These are phyloP conservation scores for Drosophila peninsularis DNA, from an alignment of 2,888 invertebrate species.

Conservation along the genomic window DNA sequence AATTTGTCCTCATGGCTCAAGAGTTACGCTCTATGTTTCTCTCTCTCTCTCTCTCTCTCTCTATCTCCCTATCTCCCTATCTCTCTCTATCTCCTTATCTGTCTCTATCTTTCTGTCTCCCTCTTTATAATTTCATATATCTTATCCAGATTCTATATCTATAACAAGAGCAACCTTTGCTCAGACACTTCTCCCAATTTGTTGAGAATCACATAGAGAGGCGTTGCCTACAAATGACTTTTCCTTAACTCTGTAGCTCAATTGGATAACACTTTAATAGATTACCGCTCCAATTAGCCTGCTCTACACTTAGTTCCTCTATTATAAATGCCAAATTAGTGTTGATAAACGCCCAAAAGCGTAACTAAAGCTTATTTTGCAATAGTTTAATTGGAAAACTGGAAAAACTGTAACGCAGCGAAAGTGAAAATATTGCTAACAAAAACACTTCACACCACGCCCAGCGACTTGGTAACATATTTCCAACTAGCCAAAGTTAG, in stretches of 20 bases:
- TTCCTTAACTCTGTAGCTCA: not conserved
- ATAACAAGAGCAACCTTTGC: not conserved
- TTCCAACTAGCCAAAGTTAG: slow-evolving; percentile 9
- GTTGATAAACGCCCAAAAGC: slow-evolving; percentile 1
- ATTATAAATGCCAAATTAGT: slow-evolving; percentile 26
- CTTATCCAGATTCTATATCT: not conserved
- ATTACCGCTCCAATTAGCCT: too few relatives aligned
- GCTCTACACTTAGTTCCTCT: not conserved
- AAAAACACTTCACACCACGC: slow-evolving; percentile 38
- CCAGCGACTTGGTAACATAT: slow-evolving; percentile 42
- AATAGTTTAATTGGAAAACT: slow-evolving; percentile 58
- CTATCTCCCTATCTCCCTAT: not conserved
- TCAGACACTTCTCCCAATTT: not conserved
- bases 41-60: not conserved
- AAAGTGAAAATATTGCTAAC: slow-evolving; percentile 57
- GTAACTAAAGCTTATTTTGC: slow-evolving; percentile 52
- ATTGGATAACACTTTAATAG: not conserved
- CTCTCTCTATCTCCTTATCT: not conserved
- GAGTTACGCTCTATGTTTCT: not conserved
- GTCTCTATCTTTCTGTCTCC: not conserved
- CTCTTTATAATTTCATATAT: too few relatives aligned
- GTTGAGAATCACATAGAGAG: slow-evolving; percentile 7
- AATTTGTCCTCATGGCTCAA: not conserved
- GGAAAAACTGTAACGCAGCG: slow-evolving; percentile 49
- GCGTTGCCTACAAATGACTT: too few relatives aligned